These are phyloP conservation scores for Stegodyphus mimosarum DNA, from an alignment of 1,140 invertebrate species.

Conservation along the genomic window DNA sequence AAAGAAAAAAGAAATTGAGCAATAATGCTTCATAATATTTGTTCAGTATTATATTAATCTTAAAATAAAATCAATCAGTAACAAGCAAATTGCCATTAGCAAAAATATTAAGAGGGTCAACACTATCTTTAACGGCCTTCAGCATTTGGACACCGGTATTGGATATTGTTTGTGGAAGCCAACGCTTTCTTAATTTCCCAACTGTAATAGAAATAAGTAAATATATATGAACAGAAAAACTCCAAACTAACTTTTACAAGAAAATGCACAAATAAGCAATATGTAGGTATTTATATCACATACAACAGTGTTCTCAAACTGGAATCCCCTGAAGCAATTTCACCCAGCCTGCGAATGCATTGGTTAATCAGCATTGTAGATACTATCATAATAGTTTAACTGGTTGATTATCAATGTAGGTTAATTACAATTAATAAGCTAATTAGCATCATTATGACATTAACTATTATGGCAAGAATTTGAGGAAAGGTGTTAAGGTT, in stretches of 20 bases:
- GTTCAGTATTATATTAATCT: neutral
- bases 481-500: too few species aligned
- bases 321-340: too few species aligned
- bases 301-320: too few species aligned
- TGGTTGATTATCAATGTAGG: too few species aligned
- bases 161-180: slow-evolving; percentile 83
- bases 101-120: slow-evolving; percentile 96
- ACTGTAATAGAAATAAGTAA: slow-evolving; percentile 70
- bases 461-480: too few species aligned
- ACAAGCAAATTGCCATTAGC: slow-evolving; percentile 81
- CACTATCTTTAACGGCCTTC: slow-evolving; percentile 81
- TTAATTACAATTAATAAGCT: too few species aligned
- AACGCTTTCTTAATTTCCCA: slow-evolving; percentile 89
- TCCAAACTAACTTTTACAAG: neutral
- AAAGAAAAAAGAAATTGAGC: neutral
- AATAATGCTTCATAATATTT: neutral
- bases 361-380: too few species aligned
- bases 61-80: slow-evolving; percentile 5
- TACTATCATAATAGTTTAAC: too few species aligned
- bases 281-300: too few species aligned
- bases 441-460: too few species aligned
- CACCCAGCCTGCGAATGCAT: too few species aligned
- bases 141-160: slow-evolving; percentile 80
- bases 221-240: neutral
- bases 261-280: too few species aligned